Evolutionary conservation across 1,140 invertebrate species (phyloP).

Genomic region (Sinella curviseta): DNA sequence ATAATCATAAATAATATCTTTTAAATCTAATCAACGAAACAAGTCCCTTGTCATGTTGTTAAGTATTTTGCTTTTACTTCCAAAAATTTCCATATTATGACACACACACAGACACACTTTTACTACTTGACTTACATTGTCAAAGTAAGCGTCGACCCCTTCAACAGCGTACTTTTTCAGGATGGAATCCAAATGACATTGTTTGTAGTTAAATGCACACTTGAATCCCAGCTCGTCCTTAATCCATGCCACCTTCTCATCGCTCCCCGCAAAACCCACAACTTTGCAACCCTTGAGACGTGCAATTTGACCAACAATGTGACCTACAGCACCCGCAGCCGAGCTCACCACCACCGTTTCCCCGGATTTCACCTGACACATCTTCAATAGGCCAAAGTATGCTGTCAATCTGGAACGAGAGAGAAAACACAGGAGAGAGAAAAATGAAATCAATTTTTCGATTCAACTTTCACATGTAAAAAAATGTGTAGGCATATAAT

Average conservation of each 20-base stretch:
- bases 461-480: no score
- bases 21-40: not conserved
- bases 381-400: constrained; percentile 53
- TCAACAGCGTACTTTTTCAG: constrained; percentile 65
- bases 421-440: no score
- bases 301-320: constrained; percentile 52
- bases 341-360: constrained; percentile 50
- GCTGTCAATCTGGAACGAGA: constrained; percentile 53
- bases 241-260: constrained; percentile 69
- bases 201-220: constrained; percentile 71
- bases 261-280: constrained; percentile 69
- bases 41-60: not conserved
- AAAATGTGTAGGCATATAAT: not conserved
- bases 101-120: constrained; percentile 62
- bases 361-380: constrained; percentile 51
- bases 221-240: constrained; percentile 67
- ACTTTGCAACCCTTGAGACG: constrained; percentile 60
- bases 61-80: not conserved
- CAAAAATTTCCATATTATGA: constrained; percentile 58
- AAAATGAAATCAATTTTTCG: no score
- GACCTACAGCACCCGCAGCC: constrained; percentile 52
- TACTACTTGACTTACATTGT: constrained; percentile 63
- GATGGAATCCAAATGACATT: constrained; percentile 57
- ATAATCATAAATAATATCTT: not conserved
- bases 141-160: constrained; percentile 71